These are phyloP conservation scores for Urosaurus nigricauda DNA, from an alignment of 2,797 vertebrate genomes.

Conservation along the genomic window DNA sequence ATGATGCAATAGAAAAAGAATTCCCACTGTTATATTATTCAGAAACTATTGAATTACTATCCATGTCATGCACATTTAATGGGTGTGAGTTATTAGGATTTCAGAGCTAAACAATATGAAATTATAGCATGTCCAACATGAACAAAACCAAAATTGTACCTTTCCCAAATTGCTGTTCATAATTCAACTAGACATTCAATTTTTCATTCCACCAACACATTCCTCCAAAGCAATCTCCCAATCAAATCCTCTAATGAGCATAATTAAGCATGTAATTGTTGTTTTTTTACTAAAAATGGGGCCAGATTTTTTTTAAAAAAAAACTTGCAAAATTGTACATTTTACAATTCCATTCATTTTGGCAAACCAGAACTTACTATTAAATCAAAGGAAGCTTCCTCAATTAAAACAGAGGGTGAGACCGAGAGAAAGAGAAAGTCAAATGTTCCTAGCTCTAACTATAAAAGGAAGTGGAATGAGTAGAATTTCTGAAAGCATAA, in stretches of 20 bases:
- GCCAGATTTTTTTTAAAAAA: not conserved
- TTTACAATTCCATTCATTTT: slow-evolving; percentile 39
- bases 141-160: slow-evolving; percentile 43
- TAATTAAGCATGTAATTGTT: slow-evolving; percentile 71
- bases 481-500: slow-evolving; percentile 24
- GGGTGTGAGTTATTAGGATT: slow-evolving; percentile 36
- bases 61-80: slow-evolving; percentile 33
- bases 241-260: slow-evolving; percentile 71
- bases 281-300: slow-evolving; percentile 59
- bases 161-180: slow-evolving; percentile 46
- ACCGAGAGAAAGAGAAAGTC: not conserved
- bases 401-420: slow-evolving; percentile 43
- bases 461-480: slow-evolving; percentile 24
- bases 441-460: slow-evolving; percentile 52
- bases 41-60: slow-evolving; percentile 32
- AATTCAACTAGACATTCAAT: slow-evolving; percentile 45
- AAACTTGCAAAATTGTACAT: slow-evolving; percentile 35
- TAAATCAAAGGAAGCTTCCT: slow-evolving; percentile 62
- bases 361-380: slow-evolving; percentile 58
- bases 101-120: slow-evolving; percentile 47
- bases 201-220: slow-evolving; percentile 59
- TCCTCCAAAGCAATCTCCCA: slow-evolving; percentile 57
- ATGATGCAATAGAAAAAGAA: slow-evolving; percentile 26
- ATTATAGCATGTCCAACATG: slow-evolving; percentile 20
- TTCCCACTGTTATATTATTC: slow-evolving; percentile 24